phyloP scores from a whole-genome alignment of 2,113 vertebrate genomes.

The Polyodon spathula region DNA sequence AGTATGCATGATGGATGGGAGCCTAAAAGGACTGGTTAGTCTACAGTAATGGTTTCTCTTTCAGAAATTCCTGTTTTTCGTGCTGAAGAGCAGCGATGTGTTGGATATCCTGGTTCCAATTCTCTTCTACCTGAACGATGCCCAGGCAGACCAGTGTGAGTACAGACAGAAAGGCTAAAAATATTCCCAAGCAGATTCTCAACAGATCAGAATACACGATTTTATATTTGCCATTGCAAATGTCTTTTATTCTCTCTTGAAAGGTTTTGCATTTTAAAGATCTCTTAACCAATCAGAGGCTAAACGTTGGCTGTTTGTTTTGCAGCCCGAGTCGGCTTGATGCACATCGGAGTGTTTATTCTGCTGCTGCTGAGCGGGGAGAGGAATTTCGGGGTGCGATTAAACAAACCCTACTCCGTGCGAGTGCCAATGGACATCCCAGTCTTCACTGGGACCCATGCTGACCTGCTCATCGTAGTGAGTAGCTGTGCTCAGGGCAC shows the following conservation, averaged over 20 bases:
- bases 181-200: too few species aligned
- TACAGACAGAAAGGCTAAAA: too few species aligned
- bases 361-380: constrained; percentile 91
- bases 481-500: constrained; percentile 38
- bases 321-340: constrained; percentile 89
- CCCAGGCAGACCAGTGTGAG: constrained; percentile 92
- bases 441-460: constrained; percentile 95
- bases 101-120: constrained; percentile 92
- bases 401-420: constrained; percentile 92
- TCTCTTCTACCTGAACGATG: constrained; percentile 88
- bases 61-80: constrained; percentile 97
- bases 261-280: too few species aligned
- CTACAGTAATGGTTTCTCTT: constrained; percentile 13
- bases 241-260: too few species aligned
- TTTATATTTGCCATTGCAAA: too few species aligned
- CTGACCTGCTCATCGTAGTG: constrained; percentile 92
- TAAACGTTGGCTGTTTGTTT: background rate
- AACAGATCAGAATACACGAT: too few species aligned
- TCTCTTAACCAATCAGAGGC: too few species aligned
- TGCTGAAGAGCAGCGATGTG: constrained; percentile 95
- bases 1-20: too few species aligned
- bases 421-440: constrained; percentile 96
- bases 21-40: too few species aligned
- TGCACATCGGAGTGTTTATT: constrained; percentile 97
- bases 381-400: constrained; percentile 91